phyloP scores from a whole-genome alignment of 2,113 vertebrate genomes.

The Apodemus sylvaticus region DNA sequence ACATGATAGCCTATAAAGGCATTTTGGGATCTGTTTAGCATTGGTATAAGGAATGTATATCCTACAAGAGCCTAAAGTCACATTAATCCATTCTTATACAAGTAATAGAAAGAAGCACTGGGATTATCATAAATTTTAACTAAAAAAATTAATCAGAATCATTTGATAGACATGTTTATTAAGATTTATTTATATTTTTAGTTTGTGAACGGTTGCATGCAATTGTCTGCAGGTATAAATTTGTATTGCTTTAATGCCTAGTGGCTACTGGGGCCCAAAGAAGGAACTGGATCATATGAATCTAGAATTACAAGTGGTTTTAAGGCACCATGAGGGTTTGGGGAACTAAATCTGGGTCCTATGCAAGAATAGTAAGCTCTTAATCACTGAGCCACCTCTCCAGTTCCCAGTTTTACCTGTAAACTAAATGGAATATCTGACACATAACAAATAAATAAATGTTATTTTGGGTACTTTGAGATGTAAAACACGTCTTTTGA shows the following conservation, averaged over 20 bases:
- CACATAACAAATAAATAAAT: background rate
- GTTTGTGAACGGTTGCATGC: background rate
- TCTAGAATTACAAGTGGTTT: background rate
- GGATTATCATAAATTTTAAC: background rate
- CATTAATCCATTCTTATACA: background rate
- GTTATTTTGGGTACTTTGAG: background rate
- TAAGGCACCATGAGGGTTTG: background rate
- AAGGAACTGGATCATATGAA: background rate
- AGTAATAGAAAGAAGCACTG: background rate
- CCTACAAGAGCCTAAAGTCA: background rate
- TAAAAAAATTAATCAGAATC: background rate
- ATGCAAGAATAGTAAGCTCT: background rate
- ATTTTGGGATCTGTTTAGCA: background rate
- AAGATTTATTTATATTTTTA: background rate
- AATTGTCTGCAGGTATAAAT: background rate
- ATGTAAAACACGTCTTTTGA: background rate
- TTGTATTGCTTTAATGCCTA: background rate
- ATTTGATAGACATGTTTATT: background rate
- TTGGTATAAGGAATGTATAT: background rate
- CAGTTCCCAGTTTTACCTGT: background rate
- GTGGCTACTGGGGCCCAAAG: background rate
- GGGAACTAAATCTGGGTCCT: background rate
- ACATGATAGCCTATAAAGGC: background rate
- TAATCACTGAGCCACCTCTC: background rate
- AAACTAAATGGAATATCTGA: background rate